Base-by-base conservation (phyloP, 1,140 invertebrate species). In the Aleiodes sp. region DNA sequence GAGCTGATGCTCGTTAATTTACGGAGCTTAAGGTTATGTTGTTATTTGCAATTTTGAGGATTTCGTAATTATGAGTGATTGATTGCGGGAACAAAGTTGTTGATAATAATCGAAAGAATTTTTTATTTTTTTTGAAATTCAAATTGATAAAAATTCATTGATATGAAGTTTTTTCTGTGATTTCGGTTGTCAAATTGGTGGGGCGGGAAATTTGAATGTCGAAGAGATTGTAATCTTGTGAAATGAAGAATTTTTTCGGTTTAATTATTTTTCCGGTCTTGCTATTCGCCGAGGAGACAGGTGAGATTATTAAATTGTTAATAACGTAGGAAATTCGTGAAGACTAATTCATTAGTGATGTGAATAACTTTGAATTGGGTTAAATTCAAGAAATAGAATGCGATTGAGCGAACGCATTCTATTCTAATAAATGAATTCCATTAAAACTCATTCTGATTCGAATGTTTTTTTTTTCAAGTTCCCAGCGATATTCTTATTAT, bases 401-500 rank as follows among this genome's bases (percentile, higher is more conserved):
- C 4, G 10, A 35, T 35, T 43, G 7, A 6, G 19, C 12, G 39
- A 43, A 16, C 2, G 14, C 39, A 6, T 43, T 4, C 4, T 35
- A 6, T 35, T 35, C 10, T 35, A 35, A 35, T 35, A 6, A 10
- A 4, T 35, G 33, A 10, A 6, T 35, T 4, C 4, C 4, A 43
- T 43, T 6, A 16, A 43, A n/a, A n/a, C n/a, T 43, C 1, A 3
- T 14, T 12, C 19, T 16, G n/a, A 43, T 16, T 43, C n/a, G n/a
- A 6, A 12, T 16, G 12, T 43, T 64, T 64, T 43, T 64, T 24
- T 14, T n/a, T 78, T 77, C 28, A 59, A 86, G 84, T 80, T 43
- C 65, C 75, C 2, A 65, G 70, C 7, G 74, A 84, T 66, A 16
- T 86, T 68, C 72, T 79, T 3, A 73, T 87, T 68, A 56, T 82